Evolutionary conservation across 2,797 vertebrate genomes (phyloP), one percentile per base, ranked within the genome.

Genomic region (Melanotaenia maccullochi): DNA sequence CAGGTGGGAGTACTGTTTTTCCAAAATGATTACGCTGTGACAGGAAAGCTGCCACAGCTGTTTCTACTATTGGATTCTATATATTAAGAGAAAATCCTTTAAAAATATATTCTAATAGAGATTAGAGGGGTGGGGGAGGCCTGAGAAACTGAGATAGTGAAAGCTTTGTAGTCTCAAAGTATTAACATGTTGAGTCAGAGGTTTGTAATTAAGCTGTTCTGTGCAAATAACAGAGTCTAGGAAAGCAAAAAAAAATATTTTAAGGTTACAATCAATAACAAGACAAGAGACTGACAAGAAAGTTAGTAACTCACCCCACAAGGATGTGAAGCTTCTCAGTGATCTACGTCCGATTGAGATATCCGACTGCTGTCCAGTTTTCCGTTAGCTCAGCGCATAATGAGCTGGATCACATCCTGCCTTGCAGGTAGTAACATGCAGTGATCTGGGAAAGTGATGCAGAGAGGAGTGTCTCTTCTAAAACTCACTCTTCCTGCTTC

Each of bases 341-440:
- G 60, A 44, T 40, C 12, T 51, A 9, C 11, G 5, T 61, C 20
- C 32, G 61, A 9, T 72, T 62, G 4, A 51, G 9, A 70, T 65
- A 35, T 61, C 68, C 5, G 1, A 2, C 49, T 36, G 54, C 55
- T 16, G 61, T 75, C 60, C 24, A 12, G n/a, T 36, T 66, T 44
- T 67, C 68, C 58, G 9, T 61, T 9, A 24, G 44, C 52, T 75
- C 65, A 28, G 59, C 51, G 38, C 13, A 63, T 83, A 52, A 76
- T 71, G 65, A 74, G 74, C 22, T 51, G 68, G 67, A 71, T 71
- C 18, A 36, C 22, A 67, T 83, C 49, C 64, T 36, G 68, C 11
- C 59, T 35, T 60, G 65, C 92, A 90, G 36, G 91, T 84, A 89
- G 61, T 32, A 80, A 86, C 92, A 82, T 61, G 92, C 68, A 78